Base-by-base conservation (phyloP, 2,113 vertebrate genomes). In the Ramphastos sulfuratus region DNA sequence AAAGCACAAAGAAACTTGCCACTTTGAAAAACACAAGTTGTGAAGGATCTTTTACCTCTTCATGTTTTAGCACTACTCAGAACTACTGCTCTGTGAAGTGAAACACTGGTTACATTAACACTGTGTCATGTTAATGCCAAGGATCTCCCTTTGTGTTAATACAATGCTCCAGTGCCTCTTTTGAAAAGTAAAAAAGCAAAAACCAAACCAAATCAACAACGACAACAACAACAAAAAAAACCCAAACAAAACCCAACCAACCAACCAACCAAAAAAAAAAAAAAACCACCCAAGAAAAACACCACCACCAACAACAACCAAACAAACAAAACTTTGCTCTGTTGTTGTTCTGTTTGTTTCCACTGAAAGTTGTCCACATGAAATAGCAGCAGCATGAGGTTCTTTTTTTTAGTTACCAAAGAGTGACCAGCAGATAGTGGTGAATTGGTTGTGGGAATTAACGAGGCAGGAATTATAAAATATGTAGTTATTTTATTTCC, bases 1-100 rank as follows among this genome's bases (percentile, higher is more conserved):
- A 82, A 90, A 93, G 6, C 59, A 73, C 64, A 60, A 73, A 87
- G 44, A 89, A 90, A 50, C 24, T 69, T 92, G 87, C 59, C 2
- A 58, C 73, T 92, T 90, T 65, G 85, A 83, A 88, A 69, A 73
- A 12, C 55, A 66, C 20, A 50, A 50, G 60, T 74, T 82, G 28
- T 35, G 60, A 87, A 74, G 15, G 31, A 48, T 84, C 33, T 74
- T 83, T 80, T 85, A 71, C 12, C 15, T 23, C 9, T 76, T 66
- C 27, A 56, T 55, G 21, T 66, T 37, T 60, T 55, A 81, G 8
- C 37, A 15, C 24, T 76, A 9, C 15, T 66, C 17, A 75, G 76
- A 60, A 35, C 20, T 55, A 65, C 42, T 33, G 70, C 44, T 42
- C 37, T 65, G 12, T 54, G 20, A 93, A 65, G 10, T 55, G 24